Evolutionary conservation across 2,113 vertebrate genomes (phyloP).

Genomic region (Prunella himalayana): DNA sequence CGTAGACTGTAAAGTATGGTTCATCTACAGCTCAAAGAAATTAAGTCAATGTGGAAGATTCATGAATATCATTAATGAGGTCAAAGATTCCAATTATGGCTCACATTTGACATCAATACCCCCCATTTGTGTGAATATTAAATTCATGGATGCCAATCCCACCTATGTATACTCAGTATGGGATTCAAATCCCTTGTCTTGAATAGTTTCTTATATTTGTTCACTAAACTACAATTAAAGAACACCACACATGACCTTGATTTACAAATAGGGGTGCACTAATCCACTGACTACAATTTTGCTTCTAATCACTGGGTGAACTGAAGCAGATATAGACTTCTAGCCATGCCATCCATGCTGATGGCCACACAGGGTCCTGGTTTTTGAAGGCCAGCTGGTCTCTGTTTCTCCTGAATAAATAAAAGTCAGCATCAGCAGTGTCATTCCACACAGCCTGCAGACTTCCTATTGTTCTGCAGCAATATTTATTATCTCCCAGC

Average conservation of each 20-base stretch:
- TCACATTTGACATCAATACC: background rate
- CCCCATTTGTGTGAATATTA: background rate
- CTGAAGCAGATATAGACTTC: background rate
- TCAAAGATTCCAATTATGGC: background rate
- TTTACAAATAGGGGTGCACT: background rate
- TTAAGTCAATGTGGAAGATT: background rate
- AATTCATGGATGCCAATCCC: background rate
- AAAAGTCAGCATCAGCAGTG: background rate
- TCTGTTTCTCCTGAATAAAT: background rate
- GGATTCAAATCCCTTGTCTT: background rate
- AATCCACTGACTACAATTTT: background rate
- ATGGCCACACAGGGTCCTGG: background rate
- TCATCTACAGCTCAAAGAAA: background rate
- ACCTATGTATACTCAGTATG: background rate
- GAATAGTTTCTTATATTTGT: background rate
- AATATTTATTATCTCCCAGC: background rate
- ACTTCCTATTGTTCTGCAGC: background rate
- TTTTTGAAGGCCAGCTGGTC: background rate
- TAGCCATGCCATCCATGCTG: background rate
- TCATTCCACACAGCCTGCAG: background rate
- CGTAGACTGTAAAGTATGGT: rapidly evolving
- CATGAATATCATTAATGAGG: background rate
- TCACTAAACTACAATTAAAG: background rate
- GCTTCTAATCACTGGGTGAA: background rate
- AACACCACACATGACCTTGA: background rate